These are phyloP conservation scores for Rhynchomys soricoides DNA, from an alignment of 2,113 vertebrate genomes.

Conservation along the genomic window DNA sequence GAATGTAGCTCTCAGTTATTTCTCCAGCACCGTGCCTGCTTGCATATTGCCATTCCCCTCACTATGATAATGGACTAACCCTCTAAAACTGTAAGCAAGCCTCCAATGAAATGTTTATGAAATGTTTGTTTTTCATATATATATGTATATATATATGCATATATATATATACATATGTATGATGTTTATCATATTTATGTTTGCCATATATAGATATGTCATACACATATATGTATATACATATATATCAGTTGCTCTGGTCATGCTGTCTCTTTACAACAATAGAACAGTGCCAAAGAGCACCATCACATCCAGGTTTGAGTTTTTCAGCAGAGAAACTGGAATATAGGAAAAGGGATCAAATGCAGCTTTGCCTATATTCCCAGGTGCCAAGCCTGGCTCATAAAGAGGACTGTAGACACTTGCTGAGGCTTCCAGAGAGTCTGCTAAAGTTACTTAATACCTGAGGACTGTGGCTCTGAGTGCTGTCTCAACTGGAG, in stretches of 20 bases:
- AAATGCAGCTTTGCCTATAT: neutral
- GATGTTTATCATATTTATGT: no score
- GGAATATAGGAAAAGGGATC: neutral
- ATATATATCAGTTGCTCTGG: neutral
- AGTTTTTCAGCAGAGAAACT: neutral
- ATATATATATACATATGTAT: no score
- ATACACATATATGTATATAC: no score
- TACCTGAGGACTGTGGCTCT: neutral
- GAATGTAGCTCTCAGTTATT: neutral
- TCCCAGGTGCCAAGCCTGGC: neutral
- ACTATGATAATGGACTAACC: neutral
- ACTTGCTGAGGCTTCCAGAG: neutral
- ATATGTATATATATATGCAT: no score
- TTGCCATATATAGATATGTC: no score
- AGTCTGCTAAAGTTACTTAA: neutral
- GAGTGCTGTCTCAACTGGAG: neutral
- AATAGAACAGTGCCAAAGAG: neutral
- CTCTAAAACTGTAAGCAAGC: neutral
- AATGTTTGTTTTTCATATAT: no score
- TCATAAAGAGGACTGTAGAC: neutral
- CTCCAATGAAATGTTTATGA: neutral
- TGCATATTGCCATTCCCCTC: neutral
- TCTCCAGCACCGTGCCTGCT: neutral
- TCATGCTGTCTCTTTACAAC: neutral
- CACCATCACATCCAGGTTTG: neutral